Percentiles rank a stretch among this genome's conserved stretches.
Conservation (phyloP, 2,113 vertebrate genomes). For the Pholis gunnellus region DNA sequence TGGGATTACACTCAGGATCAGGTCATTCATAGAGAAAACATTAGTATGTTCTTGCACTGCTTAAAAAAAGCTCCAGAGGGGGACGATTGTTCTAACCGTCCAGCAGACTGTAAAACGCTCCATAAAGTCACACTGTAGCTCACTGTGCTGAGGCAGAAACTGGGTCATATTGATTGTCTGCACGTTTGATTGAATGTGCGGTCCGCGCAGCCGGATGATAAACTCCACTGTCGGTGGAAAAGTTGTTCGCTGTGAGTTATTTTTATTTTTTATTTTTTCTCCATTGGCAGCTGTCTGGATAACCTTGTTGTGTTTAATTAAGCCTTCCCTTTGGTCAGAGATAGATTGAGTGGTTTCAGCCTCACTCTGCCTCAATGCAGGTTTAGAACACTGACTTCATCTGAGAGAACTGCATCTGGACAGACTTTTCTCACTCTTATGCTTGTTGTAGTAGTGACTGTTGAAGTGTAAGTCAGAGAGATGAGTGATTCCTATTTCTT, state of each 20-base stretch:
- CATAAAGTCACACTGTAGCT: conserved; percentile 16
- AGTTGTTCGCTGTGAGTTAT: conserved; percentile 9
- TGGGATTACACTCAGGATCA: conserved; percentile 4
- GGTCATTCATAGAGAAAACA: conserved; percentile 31
- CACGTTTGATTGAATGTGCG: conserved; percentile 45
- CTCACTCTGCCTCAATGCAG: too few species aligned
- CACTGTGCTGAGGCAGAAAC: conserved; percentile 46
- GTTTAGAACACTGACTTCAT: too few species aligned
- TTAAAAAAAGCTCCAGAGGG: conserved; percentile 39
- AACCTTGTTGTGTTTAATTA: neutral
- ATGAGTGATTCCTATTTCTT: too few species aligned
- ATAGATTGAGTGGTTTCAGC: neutral
- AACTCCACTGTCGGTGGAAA: conserved; percentile 15
- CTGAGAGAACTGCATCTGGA: too few species aligned
- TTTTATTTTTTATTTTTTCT: neutral
- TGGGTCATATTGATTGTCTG: conserved; percentile 60
- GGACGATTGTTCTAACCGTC: conserved; percentile 22
- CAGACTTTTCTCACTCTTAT: too few species aligned
- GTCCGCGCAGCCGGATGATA: conserved; percentile 16
- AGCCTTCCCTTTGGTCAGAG: neutral
- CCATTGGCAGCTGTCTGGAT: neutral
- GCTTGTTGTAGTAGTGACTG: too few species aligned
- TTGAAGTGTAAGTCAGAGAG: too few species aligned
- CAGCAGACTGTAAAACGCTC: conserved; percentile 4
- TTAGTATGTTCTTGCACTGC: conserved; percentile 6